A percentile compares a stretch with the other conserved stretches of the same genome.
phyloP scores from a whole-genome alignment of 2,888 invertebrate species.

The Aporophyla nigra region DNA sequence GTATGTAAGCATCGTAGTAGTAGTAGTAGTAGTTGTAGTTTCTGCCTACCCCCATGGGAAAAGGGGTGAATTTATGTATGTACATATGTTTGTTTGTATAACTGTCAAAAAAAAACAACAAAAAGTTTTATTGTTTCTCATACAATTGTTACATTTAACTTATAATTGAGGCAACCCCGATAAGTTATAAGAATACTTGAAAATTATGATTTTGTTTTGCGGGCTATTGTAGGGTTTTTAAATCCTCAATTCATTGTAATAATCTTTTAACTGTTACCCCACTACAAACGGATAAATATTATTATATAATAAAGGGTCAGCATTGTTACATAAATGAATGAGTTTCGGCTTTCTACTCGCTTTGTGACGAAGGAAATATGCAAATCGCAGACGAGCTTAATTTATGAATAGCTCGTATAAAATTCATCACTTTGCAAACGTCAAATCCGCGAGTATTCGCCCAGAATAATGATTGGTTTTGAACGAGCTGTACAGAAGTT shows the following conservation, averaged over 20 bases:
- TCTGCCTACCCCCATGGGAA: too few species aligned
- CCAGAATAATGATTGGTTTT: constrained; percentile 56
- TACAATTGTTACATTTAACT: too few species aligned
- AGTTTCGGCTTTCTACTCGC: constrained; percentile 42
- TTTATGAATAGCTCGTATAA: constrained; percentile 62
- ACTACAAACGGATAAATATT: constrained; percentile 20
- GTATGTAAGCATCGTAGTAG: too few species aligned
- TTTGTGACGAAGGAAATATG: constrained; percentile 61
- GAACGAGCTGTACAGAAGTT: constrained; percentile 44
- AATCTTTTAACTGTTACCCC: not conserved
- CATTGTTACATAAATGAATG: constrained; percentile 44
- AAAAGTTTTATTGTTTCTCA: too few species aligned
- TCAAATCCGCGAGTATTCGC: constrained; percentile 47
- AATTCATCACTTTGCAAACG: constrained; percentile 60
- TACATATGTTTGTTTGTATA: too few species aligned
- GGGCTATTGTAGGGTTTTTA: not conserved
- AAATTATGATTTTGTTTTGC: too few species aligned
- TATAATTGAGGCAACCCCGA: too few species aligned
- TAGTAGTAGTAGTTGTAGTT: too few species aligned
- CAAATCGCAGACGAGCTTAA: constrained; percentile 57
- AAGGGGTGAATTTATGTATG: too few species aligned
- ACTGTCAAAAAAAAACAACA: too few species aligned
- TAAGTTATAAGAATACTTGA: too few species aligned
- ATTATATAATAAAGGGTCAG: constrained; percentile 30
- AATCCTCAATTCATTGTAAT: not conserved